A percentile compares a stretch with the other conserved stretches of the same genome.
These are phyloP conservation scores for Megaceryle torquata DNA, from an alignment of 2,113 vertebrate species.

Conservation along the genomic window DNA sequence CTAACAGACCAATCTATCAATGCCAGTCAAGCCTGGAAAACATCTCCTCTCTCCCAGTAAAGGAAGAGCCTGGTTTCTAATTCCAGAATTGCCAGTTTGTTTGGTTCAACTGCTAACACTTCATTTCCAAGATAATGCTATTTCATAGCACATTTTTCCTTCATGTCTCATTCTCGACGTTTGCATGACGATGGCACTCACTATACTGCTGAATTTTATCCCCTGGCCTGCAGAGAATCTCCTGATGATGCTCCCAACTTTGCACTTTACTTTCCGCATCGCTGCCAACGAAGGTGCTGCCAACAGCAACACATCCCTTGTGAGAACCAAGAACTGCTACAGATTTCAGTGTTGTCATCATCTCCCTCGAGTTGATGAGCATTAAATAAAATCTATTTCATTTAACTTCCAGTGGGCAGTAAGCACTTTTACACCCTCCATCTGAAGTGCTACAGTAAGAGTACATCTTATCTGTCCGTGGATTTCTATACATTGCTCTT, in stretches of 20 bases:
- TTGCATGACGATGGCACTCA: neutral
- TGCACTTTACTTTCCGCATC: neutral
- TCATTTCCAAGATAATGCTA: neutral
- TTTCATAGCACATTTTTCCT: neutral
- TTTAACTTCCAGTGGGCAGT: neutral
- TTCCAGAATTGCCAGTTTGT: neutral
- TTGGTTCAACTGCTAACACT: neutral
- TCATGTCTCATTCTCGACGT: neutral
- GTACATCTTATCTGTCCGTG: neutral
- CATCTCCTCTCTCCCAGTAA: neutral
- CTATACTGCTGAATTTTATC: neutral
- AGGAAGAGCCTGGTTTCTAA: neutral
- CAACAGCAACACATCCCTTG: neutral
- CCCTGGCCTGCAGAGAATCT: neutral
- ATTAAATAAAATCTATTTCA: neutral
- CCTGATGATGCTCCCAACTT: neutral
- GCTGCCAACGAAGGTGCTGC: neutral
- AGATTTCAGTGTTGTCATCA: neutral
- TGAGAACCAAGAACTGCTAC: neutral
- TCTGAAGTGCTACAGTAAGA: neutral
- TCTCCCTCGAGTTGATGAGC: rapidly evolving
- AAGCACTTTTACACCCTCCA: neutral
- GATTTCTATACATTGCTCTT: neutral
- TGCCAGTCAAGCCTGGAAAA: neutral
- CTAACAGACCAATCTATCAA: neutral